Conservation (phyloP, 2,888 invertebrate species). For the Mimumesa dahlbomi region DNA sequence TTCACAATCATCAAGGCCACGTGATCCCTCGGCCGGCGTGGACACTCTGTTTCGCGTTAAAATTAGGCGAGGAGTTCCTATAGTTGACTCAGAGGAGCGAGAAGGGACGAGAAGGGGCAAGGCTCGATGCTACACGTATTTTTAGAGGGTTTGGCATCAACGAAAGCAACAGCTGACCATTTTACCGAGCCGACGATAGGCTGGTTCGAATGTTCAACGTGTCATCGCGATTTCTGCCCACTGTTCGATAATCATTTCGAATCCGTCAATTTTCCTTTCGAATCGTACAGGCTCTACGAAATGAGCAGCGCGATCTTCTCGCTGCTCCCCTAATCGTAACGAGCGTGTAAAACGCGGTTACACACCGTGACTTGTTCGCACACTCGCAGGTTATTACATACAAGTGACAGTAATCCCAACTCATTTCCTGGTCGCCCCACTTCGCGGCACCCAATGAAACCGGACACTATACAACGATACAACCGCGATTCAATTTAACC, state of each 20-base stretch:
- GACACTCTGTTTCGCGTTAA: slow-evolving; percentile 56
- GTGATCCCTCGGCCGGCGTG: slow-evolving; percentile 31
- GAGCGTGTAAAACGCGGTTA: too few species aligned
- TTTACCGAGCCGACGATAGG: slow-evolving; percentile 45
- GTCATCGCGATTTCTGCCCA: neutral
- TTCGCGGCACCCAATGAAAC: slow-evolving; percentile 44
- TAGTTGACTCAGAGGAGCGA: slow-evolving; percentile 45
- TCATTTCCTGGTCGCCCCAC: slow-evolving; percentile 61
- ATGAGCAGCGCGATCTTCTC: too few species aligned
- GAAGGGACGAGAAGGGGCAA: slow-evolving; percentile 26
- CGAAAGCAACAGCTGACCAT: slow-evolving; percentile 61
- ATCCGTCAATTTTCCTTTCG: too few species aligned
- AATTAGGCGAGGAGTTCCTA: slow-evolving; percentile 61
- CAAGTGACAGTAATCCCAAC: slow-evolving; percentile 59
- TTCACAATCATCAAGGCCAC: slow-evolving; percentile 50
- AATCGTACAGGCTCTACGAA: too few species aligned
- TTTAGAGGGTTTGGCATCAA: slow-evolving; percentile 61
- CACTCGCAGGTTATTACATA: slow-evolving; percentile 55
- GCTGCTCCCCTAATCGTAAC: too few species aligned
- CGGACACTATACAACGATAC: slow-evolving; percentile 46
- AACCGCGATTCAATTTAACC: too few species aligned
- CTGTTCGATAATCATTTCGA: too few species aligned
- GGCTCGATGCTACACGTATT: slow-evolving; percentile 55
- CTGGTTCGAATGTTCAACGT: slow-evolving; percentile 20
- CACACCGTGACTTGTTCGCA: slow-evolving; percentile 45